Evolutionary conservation across 2,113 vertebrate species (phyloP), one percentile per base, ranked within the genome.

Genomic region (Bagarius yarrelli): DNA sequence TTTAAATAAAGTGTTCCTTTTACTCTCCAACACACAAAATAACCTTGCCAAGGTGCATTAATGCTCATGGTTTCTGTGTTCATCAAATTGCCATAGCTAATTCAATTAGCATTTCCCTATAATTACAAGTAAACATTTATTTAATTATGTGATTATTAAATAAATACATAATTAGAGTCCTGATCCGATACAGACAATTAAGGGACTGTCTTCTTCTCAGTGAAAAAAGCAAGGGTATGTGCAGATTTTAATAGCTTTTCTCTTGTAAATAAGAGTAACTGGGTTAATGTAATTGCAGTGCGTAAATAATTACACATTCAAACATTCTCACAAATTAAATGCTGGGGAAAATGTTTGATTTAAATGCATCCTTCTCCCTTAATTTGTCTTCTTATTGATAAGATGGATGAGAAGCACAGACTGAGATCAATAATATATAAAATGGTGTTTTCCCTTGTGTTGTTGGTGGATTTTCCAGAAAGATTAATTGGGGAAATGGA

Each of bases 371-470:
- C 71, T 25, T 60, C 55, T 71, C 25, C 4, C 55, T 4, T 8
- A 14, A 34, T 61, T 27, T 73, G 56, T 52, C 13, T 5, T 2
- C 21, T 64, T 76, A 71, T 85, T 63, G 80, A 82, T 75, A 74
- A 2, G 72, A 13, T 32, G 15, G 30, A 52, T 82, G 73, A 74
- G 53, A 15, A 52, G 61, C 55, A 60, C 30, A 69, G 63, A 55
- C 19, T 34, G 67, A 32, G 57, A 83, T 80, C 72, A 50, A 77
- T 83, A 53, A 23, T 14, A 19, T 56, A 59, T 52, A 60, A 73
- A 80, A 83, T 72, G 32, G 44, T 75, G 76, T 82, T 67, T 82
- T 70, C 57, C 32, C 61, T 23, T n/a, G 74, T 18, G 27, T 55
- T 61, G 82, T 71, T 80, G 61, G 70, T 82, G 75, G n/a, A 5